Evolutionary conservation across 2,113 vertebrate genomes (phyloP).

Genomic region (Oxyruncus cristatus): DNA sequence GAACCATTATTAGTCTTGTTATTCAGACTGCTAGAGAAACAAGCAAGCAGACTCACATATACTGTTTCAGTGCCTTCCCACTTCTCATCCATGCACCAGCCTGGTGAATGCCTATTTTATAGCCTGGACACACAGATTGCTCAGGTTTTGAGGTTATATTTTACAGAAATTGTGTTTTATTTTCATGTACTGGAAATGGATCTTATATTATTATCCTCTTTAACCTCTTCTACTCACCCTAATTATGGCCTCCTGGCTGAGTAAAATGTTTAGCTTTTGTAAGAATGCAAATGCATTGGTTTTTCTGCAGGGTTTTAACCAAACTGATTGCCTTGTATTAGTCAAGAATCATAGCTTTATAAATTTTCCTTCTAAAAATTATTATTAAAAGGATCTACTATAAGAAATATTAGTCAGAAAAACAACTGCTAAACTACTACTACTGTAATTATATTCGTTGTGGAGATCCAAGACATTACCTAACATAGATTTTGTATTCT

Average conservation of each 20-base stretch:
- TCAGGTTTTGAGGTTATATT: background rate
- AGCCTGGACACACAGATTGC: background rate
- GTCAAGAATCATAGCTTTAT: background rate
- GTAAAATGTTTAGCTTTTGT: background rate
- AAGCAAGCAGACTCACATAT: background rate
- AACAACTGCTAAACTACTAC: background rate
- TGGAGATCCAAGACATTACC: background rate
- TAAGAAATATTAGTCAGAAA: background rate
- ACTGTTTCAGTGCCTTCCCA: background rate
- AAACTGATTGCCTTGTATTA: background rate
- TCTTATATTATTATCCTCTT: background rate
- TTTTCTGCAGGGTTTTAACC: constrained; percentile 9
- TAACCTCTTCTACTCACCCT: background rate
- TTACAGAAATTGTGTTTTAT: background rate
- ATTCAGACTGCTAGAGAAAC: background rate
- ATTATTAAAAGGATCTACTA: background rate
- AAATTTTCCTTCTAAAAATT: constrained; percentile 1
- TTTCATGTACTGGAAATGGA: background rate
- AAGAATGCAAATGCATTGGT: background rate
- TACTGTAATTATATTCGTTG: background rate
- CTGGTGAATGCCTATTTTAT: background rate
- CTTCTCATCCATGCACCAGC: background rate
- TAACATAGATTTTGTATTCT: background rate
- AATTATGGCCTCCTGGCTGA: background rate
- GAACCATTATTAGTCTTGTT: background rate